phyloP scores from a whole-genome alignment of 2,113 vertebrate species.

The Channa argus region DNA sequence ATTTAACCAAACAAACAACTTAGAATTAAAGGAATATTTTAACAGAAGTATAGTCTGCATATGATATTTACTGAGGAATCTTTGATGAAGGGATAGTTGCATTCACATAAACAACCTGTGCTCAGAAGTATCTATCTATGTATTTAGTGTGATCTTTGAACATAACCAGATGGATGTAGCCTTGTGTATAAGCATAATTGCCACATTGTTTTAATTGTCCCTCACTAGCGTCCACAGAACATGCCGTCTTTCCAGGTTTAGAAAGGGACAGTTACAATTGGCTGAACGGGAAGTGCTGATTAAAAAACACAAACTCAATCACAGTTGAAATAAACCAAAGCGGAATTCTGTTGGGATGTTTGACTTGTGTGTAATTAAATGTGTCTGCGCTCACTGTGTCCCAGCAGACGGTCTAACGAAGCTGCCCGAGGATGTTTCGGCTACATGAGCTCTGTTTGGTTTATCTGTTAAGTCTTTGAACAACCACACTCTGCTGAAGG shows the following conservation, averaged over 20 bases:
- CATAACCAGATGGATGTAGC: no score
- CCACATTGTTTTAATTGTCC: not conserved
- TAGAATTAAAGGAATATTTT: not conserved
- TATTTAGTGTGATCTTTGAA: no score
- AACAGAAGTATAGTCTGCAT: no score
- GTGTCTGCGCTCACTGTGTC: not conserved
- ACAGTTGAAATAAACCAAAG: slow-evolving; percentile 11
- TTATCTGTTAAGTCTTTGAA: slow-evolving; percentile 25
- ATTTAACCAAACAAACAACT: not conserved
- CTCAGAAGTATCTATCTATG: no score
- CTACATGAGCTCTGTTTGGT: not conserved
- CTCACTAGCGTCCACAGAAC: not conserved
- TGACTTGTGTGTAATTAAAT: not conserved
- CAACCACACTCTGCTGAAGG: slow-evolving; percentile 15
- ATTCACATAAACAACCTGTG: no score
- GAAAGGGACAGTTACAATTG: not conserved
- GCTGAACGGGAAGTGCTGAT: not conserved
- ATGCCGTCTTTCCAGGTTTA: not conserved
- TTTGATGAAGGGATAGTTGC: no score
- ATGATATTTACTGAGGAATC: no score
- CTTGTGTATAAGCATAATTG: no score
- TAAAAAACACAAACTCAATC: slow-evolving; percentile 28
- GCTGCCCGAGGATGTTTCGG: no score
- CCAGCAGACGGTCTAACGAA: not conserved
- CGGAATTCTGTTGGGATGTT: slow-evolving; percentile 10